phyloP scores from a whole-genome alignment of 2,113 vertebrate genomes.

The Trochalopteron elliotii region DNA sequence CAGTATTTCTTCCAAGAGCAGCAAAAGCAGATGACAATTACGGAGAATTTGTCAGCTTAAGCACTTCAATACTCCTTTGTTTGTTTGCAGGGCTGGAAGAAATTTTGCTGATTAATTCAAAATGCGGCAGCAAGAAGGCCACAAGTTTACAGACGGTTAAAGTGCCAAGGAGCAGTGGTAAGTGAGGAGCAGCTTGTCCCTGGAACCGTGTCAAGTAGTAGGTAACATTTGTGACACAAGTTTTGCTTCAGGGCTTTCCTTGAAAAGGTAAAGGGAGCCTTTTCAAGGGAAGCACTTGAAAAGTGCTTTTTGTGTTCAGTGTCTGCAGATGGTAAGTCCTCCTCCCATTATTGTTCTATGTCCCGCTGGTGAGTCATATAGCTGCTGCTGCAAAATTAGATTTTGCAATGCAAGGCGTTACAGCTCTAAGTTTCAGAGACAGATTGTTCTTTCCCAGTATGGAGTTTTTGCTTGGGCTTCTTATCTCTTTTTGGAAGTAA shows the following conservation, averaged over 20 bases:
- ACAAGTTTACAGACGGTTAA: constrained; percentile 77
- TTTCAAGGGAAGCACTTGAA: too few relatives aligned
- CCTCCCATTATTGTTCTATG: rapidly evolving
- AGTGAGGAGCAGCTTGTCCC: constrained; percentile 38
- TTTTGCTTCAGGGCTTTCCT: neutral
- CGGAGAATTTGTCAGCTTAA: neutral
- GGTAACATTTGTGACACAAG: neutral
- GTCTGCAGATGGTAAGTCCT: neutral
- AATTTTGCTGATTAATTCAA: constrained; percentile 81
- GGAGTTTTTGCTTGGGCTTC: neutral
- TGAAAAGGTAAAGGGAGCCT: neutral
- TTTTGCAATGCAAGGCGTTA: rapidly evolving
- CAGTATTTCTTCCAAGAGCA: neutral
- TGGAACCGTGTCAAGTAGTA: too few relatives aligned
- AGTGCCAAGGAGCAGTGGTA: constrained; percentile 84
- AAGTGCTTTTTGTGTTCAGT: neutral
- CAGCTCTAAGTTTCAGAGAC: neutral
- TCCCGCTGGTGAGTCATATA: rapidly evolving
- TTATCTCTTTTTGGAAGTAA: neutral
- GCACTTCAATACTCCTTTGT: neutral
- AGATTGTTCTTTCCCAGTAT: neutral
- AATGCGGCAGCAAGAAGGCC: constrained; percentile 37
- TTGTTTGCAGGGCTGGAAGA: constrained; percentile 80
- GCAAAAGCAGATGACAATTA: neutral
- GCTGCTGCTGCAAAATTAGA: neutral